These are phyloP conservation scores for Epistrophe grossulariae DNA, from an alignment of 2,888 invertebrate species.

Conservation along the genomic window DNA sequence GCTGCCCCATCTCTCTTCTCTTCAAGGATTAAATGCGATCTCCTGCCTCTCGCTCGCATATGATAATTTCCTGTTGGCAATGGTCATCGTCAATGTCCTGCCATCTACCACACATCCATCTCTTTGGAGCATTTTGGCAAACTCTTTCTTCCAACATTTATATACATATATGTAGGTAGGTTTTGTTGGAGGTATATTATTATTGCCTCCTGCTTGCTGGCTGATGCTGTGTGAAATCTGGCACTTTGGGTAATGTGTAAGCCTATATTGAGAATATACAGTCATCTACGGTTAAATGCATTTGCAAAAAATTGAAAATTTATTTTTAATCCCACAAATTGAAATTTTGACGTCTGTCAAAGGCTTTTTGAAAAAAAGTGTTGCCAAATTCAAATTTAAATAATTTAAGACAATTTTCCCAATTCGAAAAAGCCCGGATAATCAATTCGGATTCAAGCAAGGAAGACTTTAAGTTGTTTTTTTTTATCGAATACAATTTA, in stretches of 20 bases:
- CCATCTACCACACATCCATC: conserved; percentile 74
- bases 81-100: conserved; percentile 74
- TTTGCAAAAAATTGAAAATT: neutral
- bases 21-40: conserved; percentile 43
- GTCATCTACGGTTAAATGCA: neutral
- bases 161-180: neutral
- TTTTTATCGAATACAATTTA: neutral
- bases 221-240: conserved; percentile 66
- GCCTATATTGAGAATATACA: conserved; percentile 10
- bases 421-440: too few relatives aligned
- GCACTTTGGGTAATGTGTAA: conserved; percentile 51
- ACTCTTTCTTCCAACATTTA: conserved; percentile 33
- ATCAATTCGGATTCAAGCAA: neutral
- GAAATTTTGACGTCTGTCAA: too few relatives aligned
- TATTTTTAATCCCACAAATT: neutral
- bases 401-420: neutral
- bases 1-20: neutral
- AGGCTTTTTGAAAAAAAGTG: neutral
- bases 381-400: neutral
- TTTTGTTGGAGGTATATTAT: neutral
- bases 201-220: conserved; percentile 32
- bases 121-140: conserved; percentile 63
- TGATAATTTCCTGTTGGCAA: conserved; percentile 74
- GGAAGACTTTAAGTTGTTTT: neutral
- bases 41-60: neutral